Percentiles rank a stretch among this genome's conserved stretches.
phyloP scores from a whole-genome alignment of 2,113 vertebrate species.

The Varanus komodoensis region DNA sequence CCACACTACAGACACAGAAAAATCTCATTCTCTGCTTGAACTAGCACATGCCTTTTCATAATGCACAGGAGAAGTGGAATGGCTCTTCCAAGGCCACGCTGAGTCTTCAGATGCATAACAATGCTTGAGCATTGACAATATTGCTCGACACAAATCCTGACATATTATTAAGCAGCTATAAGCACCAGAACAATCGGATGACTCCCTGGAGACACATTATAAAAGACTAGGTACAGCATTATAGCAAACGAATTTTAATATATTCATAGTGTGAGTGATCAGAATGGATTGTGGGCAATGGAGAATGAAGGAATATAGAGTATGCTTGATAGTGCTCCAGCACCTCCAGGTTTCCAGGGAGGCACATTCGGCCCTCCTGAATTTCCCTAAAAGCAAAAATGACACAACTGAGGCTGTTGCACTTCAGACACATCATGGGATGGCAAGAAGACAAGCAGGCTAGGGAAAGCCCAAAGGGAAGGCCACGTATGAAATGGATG shows the following conservation, averaged over 20 bases:
- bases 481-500: no score
- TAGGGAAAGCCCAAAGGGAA: no score
- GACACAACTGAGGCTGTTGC: no score
- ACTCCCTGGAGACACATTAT: constrained; percentile 46
- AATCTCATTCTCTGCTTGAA: background rate
- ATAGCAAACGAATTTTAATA: constrained; percentile 40
- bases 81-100: constrained; percentile 2
- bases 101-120: background rate
- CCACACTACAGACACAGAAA: background rate
- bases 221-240: constrained; percentile 56
- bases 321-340: background rate
- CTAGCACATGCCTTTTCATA: background rate
- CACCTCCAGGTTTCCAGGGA: no score
- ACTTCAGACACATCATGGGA: no score
- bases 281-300: background rate
- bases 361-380: no score
- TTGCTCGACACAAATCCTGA: constrained; percentile 27
- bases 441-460: no score
- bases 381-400: no score
- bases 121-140: constrained; percentile 26
- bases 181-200: constrained; percentile 36
- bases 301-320: background rate
- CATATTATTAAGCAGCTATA: constrained; percentile 35
- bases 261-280: constrained; percentile 8
- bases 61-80: background rate